Conservation (phyloP, 2,888 invertebrate species). For the Drosophila affinis region DNA sequence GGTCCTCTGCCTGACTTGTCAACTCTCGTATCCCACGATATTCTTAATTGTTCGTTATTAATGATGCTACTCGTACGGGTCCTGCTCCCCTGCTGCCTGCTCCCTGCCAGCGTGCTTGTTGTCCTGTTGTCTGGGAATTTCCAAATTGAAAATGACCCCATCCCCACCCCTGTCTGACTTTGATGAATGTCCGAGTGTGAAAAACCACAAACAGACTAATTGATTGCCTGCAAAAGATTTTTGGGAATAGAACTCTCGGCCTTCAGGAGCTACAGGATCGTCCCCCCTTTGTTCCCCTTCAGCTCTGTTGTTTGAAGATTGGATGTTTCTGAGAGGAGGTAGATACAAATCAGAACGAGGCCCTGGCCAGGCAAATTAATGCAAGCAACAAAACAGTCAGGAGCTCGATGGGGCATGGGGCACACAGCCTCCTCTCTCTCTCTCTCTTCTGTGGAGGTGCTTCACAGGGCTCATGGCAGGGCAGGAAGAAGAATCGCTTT, state of each 20-base stretch:
- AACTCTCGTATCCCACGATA: conserved; percentile 58
- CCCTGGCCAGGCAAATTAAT: conserved; percentile 20
- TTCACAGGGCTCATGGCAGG: no score
- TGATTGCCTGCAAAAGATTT: conserved; percentile 55
- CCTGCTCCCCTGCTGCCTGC: conserved; percentile 26
- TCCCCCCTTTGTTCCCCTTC: background rate
- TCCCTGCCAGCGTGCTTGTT: conserved; percentile 4
- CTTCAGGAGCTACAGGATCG: background rate
- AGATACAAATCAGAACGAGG: conserved; percentile 20
- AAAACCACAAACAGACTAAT: conserved; percentile 60
- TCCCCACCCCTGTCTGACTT: conserved; percentile 53
- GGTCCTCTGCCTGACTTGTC: conserved; percentile 36
- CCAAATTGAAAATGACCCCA: conserved; percentile 63
- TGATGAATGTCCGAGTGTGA: conserved; percentile 68
- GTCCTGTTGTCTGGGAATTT: conserved; percentile 36
- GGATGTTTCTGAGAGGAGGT: conserved; percentile 8
- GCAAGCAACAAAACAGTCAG: conserved; percentile 13
- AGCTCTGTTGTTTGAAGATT: background rate
- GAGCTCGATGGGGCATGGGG: background rate
- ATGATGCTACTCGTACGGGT: conserved; percentile 52
- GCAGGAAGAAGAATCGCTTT: conserved; percentile 4
- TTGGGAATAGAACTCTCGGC: conserved; percentile 6
- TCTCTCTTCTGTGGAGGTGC: background rate
- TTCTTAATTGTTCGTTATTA: conserved; percentile 75
- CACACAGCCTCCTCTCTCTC: no score